Evolutionary conservation across 2,888 invertebrate genomes (phyloP), one percentile per base, ranked within the genome.

Genomic region (Abscondita cerata): DNA sequence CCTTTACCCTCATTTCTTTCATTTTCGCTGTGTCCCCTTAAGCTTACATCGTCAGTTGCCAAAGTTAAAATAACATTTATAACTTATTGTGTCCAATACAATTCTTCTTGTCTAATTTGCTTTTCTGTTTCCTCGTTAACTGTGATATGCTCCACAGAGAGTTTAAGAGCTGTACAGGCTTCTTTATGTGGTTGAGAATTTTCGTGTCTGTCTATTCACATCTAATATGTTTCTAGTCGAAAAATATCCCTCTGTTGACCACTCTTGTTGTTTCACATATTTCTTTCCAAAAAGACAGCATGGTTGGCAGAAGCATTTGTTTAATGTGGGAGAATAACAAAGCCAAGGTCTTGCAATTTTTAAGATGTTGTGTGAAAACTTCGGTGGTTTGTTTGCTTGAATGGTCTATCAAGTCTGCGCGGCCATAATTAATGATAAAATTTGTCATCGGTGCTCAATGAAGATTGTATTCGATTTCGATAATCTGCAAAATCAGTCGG

Each of bases 271-370:
- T 41, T 16, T 16, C 4, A 12, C 3, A 41, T 41, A 8, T 41
- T 41, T 41, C n/a, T 12, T 1, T 12, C 41, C 41, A 41, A 41
- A 41, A 41, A 41, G 15, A 12, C 41, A 41, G 8, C 41, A 41
- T 3, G 13, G 41, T 41, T 41, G 15, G 15, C 13, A 41, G 13
- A 15, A 41, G 15, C 15, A 12, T 16, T 15, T 16, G 15, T 41
- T 1, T 16, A 41, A 3, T 41, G 16, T 41, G 3, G 41, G 41
- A 1, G 41, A 41, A 16, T 41, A 41, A 41, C 41, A 41, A 2
- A 41, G 8, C 41, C 41, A 41, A 41, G 13, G 2, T 41, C 41
- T 41, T 12, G 15, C 16, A 12, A 15, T 15, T 16, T 15, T 2
- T 15, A 41, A 1, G 15, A 12, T 16, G 15, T 12, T 41, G 16